These are phyloP conservation scores for Amitus sp. DNA, from an alignment of 2,888 invertebrate species.

Conservation along the genomic window DNA sequence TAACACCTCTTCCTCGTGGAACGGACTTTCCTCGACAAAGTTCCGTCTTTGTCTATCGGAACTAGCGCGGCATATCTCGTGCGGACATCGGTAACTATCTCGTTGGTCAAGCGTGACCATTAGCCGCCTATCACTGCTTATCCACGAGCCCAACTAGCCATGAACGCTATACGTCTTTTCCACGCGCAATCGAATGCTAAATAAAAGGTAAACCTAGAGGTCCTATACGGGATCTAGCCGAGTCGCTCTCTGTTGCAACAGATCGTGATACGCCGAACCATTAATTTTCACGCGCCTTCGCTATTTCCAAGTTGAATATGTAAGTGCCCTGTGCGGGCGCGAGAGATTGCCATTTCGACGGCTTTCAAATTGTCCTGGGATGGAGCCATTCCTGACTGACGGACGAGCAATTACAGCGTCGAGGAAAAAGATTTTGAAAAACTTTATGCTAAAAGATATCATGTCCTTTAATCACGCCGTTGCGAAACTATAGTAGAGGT, in stretches of 20 bases:
- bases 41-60: slow-evolving; percentile 28
- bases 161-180: slow-evolving; percentile 44
- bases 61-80: slow-evolving; percentile 4
- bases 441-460: too few species aligned
- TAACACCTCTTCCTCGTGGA: neutral
- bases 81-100: slow-evolving; percentile 30
- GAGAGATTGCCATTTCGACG: slow-evolving; percentile 30
- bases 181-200: slow-evolving; percentile 23
- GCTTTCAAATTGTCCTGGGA: slow-evolving; percentile 11
- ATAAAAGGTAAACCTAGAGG: slow-evolving; percentile 23
- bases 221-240: slow-evolving; percentile 45
- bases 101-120: slow-evolving; percentile 57
- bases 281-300: slow-evolving; percentile 45
- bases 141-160: slow-evolving; percentile 48
- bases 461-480: too few species aligned
- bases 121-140: slow-evolving; percentile 55
- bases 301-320: slow-evolving; percentile 35
- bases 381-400: slow-evolving; percentile 25
- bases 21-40: slow-evolving; percentile 10
- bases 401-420: neutral
- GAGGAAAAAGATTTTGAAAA: neutral
- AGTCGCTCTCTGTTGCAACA: slow-evolving; percentile 47
- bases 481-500: too few species aligned
- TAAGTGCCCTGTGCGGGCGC: slow-evolving; percentile 11
- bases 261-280: slow-evolving; percentile 36